These are phyloP conservation scores for Ramphastos sulfuratus DNA, from an alignment of 2,113 vertebrate genomes.

Conservation along the genomic window DNA sequence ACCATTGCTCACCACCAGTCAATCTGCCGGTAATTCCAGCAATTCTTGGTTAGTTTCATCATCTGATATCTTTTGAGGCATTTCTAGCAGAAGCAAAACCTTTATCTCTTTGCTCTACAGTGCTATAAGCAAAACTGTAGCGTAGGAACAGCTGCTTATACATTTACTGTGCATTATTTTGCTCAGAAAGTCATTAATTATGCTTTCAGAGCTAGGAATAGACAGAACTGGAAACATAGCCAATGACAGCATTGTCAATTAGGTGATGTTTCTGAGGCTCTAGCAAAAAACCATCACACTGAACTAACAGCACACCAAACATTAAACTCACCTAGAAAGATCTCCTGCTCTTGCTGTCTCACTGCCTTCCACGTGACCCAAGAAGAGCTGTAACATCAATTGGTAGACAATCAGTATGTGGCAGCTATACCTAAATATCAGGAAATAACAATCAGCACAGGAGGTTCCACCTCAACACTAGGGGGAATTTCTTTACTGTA, in stretches of 20 bases:
- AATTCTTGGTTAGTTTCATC: constrained; percentile 75
- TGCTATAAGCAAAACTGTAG: neutral
- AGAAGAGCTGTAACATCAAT: neutral
- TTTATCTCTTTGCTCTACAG: neutral
- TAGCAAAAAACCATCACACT: fast-evolving
- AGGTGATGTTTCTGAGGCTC: neutral
- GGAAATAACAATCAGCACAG: neutral
- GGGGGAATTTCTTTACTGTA: too few relatives aligned
- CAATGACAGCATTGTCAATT: neutral
- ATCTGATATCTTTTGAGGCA: constrained; percentile 3
- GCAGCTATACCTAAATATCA: neutral
- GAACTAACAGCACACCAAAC: neutral
- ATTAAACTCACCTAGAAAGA: neutral
- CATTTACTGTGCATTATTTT: fast-evolving
- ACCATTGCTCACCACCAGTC: constrained; percentile 81
- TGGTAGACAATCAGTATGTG: fast-evolving
- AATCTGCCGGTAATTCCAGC: constrained; percentile 94
- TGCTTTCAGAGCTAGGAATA: neutral
- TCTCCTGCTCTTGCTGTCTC: neutral
- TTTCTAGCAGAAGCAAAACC: neutral
- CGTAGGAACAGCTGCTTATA: neutral
- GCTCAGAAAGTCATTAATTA: neutral
- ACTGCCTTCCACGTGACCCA: neutral
- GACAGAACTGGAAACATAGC: neutral
- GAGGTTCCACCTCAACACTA: too few relatives aligned